Base-by-base conservation (phyloP, 2,797 vertebrate species). In the Microctenopoma lineatum region DNA sequence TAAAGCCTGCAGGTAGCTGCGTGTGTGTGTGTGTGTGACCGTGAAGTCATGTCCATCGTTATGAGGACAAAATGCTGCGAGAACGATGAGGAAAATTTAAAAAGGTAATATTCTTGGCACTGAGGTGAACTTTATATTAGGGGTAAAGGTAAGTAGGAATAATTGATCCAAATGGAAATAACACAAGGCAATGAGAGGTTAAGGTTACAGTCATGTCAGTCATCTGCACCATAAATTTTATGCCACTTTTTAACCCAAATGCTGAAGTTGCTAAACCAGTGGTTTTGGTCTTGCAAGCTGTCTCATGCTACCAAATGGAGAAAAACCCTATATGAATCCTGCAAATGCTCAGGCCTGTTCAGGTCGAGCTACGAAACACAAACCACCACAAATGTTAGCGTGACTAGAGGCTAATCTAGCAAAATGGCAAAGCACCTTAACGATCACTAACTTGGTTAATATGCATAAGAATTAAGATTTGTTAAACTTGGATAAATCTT, bases 1-100 rank as follows among this genome's bases (percentile, higher is more conserved):
- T 56, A 65, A 76, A 59, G 59, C 65, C 70, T 60, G 34, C 70
- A 75, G 71, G 59, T 69, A 52, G 41, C 48, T 59, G 26, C 18
- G 14, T 72, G 55, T 72, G 55, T 18, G 16, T n/a, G 36, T 46
- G 52, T 69, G 69, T 71, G 46, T 38, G 15, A 25, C 15, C n/a
- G 18, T 16, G 18, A 25, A 59, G 18, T 46, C 41, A 39, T 29
- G 18, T 42, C 48, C 44, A 4, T 34, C 25, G n/a, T 75, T 66
- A 25, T 18, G 61, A 61, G 51, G 69, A 80, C 59, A 29, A 44
- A 53, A 51, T 14, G 27, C 59, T 42, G 18, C 48, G 21, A 18
- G 45, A 72, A 61, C 38, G 44, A 62, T 62, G 69, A 67, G 36
- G 39, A 25, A 46, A 29, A 66, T 54, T 58, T 15, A 55, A 69